A percentile compares a stretch with the other conserved stretches of the same genome.
Conservation (phyloP, 2,113 vertebrate genomes). For the Eretmochelys imbricata region DNA sequence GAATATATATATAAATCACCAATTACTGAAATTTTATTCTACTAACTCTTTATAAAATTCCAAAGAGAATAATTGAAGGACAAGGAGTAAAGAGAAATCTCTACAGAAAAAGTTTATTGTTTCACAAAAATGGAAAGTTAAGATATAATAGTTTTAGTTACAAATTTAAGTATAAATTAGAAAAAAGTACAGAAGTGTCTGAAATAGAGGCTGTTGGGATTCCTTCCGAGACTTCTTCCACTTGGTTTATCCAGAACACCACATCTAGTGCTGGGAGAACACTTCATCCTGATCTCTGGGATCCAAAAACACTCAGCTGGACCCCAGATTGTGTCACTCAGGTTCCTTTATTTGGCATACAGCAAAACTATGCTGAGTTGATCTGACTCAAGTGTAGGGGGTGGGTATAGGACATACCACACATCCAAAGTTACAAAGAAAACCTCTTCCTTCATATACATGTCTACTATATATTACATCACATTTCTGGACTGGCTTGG, state of each 20-base stretch:
- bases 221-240: neutral
- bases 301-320: neutral
- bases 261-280: neutral
- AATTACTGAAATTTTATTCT: neutral
- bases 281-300: neutral
- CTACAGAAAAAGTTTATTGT: neutral
- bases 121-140: neutral
- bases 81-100: neutral
- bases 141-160: neutral
- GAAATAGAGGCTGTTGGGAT: neutral
- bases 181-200: neutral
- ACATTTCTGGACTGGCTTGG: neutral
- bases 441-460: neutral
- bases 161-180: neutral
- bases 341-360: neutral
- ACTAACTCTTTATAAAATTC: neutral
- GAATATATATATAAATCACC: neutral
- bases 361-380: neutral
- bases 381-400: neutral
- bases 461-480: neutral
- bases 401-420: neutral
- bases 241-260: neutral
- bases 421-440: neutral
- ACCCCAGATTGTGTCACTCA: neutral
- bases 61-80: neutral